Conservation (phyloP, 1,140 invertebrate species). For the Psilanteris sp. region DNA sequence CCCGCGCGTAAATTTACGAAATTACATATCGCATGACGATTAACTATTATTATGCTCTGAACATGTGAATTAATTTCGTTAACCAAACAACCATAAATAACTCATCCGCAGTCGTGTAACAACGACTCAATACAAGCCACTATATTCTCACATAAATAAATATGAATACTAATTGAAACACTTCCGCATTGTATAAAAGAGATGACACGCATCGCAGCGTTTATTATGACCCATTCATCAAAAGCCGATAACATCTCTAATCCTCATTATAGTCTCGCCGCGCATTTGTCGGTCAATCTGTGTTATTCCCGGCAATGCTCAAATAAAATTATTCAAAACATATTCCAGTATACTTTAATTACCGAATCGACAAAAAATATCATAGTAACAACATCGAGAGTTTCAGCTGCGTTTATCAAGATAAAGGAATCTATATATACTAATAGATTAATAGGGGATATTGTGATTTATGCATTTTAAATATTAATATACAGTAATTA, state of each 20-base stretch:
- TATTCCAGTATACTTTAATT: conserved; percentile 42
- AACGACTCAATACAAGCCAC: conserved; percentile 53
- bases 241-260: conserved; percentile 60
- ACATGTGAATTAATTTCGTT: conserved; percentile 38
- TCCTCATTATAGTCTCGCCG: conserved; percentile 53
- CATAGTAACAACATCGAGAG: not conserved
- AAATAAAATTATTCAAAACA: conserved; percentile 48
- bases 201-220: conserved; percentile 56
- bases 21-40: conserved; percentile 6
- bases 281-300: conserved; percentile 48
- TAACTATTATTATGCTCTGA: conserved; percentile 15
- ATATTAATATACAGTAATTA: not conserved
- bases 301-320: conserved; percentile 23
- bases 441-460: not conserved
- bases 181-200: conserved; percentile 58
- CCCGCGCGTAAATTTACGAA: too few relatives aligned
- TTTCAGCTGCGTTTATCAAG: not conserved
- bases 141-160: conserved; percentile 62
- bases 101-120: conserved; percentile 40
- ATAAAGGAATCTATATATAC: not conserved
- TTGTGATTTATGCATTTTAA: not conserved
- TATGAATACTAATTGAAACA: conserved; percentile 62
- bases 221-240: conserved; percentile 63
- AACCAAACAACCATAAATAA: conserved; percentile 48
- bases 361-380: conserved; percentile 14